Percentiles rank a stretch among this genome's conserved stretches.
Conservation (phyloP, 2,113 vertebrate species). For the Catagonus wagneri region DNA sequence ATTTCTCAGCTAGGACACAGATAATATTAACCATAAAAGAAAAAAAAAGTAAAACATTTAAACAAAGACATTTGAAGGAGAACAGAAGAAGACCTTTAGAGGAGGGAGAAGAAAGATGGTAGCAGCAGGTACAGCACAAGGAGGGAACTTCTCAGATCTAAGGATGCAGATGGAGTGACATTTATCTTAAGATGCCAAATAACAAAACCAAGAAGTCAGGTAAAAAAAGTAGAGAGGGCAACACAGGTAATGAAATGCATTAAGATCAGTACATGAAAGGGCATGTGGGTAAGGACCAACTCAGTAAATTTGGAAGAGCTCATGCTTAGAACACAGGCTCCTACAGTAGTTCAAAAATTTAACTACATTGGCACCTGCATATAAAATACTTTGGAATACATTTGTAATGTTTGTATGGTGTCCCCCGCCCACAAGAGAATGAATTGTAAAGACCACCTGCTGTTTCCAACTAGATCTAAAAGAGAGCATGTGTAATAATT, state of each 20-base stretch:
- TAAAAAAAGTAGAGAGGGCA: neutral
- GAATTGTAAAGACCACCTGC: conserved; percentile 4
- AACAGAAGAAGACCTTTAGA: neutral
- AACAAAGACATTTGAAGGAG: conserved; percentile 1
- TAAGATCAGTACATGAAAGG: neutral
- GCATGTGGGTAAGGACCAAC: neutral
- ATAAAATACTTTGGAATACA: conserved; percentile 27
- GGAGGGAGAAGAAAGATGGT: neutral
- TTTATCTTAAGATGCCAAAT: neutral
- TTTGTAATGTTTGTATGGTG: neutral
- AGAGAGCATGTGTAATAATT: neutral
- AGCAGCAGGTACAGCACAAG: neutral
- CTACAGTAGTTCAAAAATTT: neutral
- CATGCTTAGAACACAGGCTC: neutral
- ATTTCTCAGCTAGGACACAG: neutral
- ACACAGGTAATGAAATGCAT: neutral
- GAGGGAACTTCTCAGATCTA: neutral
- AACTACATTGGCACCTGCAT: neutral
- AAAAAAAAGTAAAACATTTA: neutral
- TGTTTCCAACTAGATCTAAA: conserved; percentile 1
- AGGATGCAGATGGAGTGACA: neutral
- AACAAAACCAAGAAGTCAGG: neutral
- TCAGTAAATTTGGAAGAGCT: neutral
- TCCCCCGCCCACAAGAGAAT: neutral
- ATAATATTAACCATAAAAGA: neutral